phyloP scores from a whole-genome alignment of 2,113 vertebrate genomes.

The Corvus hawaiiensis region DNA sequence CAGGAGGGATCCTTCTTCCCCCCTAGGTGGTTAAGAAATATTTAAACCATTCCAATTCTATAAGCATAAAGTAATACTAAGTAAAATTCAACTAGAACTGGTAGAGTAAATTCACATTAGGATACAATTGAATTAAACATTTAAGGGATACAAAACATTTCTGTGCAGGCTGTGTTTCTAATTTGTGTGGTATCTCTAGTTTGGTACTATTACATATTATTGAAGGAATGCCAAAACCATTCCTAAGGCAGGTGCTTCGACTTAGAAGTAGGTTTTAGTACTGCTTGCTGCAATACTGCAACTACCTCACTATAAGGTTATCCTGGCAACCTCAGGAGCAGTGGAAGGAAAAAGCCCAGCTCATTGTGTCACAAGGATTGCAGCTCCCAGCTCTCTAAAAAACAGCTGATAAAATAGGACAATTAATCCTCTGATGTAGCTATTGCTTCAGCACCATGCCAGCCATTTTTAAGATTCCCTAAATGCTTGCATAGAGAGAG shows the following conservation, averaged over 20 bases:
- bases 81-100: neutral
- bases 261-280: neutral
- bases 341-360: neutral
- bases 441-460: neutral
- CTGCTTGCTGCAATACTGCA: neutral
- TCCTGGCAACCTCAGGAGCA: neutral
- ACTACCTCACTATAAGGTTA: neutral
- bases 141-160: neutral
- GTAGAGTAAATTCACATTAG: neutral
- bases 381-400: neutral
- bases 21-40: neutral
- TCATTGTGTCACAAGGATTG: neutral
- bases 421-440: neutral
- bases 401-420: neutral
- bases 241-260: neutral
- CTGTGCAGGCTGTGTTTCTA: neutral
- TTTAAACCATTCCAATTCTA: neutral
- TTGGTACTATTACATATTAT: neutral
- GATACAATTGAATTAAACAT: neutral
- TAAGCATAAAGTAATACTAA: neutral
- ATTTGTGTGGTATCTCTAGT: neutral
- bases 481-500: neutral
- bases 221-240: neutral
- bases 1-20: neutral
- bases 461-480: neutral